These are phyloP conservation scores for Apostichopus parvimensis DNA, from an alignment of 35 echinoderm and acorn worm genomes.

Conservation along the genomic window DNA sequence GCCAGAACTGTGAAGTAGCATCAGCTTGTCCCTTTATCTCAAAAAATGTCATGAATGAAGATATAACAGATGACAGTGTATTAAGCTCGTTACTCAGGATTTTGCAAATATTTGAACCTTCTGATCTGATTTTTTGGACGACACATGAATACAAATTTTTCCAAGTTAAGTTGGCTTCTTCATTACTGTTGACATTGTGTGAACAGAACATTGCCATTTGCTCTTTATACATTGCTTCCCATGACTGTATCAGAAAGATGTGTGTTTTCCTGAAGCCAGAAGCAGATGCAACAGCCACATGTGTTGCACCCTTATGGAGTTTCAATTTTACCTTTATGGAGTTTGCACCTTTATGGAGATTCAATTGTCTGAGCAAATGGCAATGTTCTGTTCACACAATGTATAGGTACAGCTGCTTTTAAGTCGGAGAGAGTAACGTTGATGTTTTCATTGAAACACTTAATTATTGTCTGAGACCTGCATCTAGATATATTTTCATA, in stretches of 20 bases:
- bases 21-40: background rate
- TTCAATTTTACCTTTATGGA: no score
- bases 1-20: slow-evolving; percentile 70
- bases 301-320: background rate
- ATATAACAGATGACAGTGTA: background rate
- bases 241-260: slow-evolving; percentile 39
- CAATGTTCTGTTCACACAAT: no score
- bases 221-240: slow-evolving; percentile 45
- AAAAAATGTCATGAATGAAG: slow-evolving; percentile 2
- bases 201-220: slow-evolving; percentile 9
- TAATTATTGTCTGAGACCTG: no score
- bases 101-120: background rate
- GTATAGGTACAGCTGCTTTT: no score
- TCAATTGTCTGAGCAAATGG: no score
- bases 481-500: no score
- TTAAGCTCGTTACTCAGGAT: background rate
- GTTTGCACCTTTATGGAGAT: no score
- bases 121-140: background rate
- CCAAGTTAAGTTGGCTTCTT: background rate
- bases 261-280: no score
- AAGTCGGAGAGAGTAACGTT: no score
- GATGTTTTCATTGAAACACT: no score
- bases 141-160: background rate
- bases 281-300: background rate
- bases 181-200: background rate